Conservation (phyloP, 2,888 invertebrate species). For the Podotricha telesiphe region DNA sequence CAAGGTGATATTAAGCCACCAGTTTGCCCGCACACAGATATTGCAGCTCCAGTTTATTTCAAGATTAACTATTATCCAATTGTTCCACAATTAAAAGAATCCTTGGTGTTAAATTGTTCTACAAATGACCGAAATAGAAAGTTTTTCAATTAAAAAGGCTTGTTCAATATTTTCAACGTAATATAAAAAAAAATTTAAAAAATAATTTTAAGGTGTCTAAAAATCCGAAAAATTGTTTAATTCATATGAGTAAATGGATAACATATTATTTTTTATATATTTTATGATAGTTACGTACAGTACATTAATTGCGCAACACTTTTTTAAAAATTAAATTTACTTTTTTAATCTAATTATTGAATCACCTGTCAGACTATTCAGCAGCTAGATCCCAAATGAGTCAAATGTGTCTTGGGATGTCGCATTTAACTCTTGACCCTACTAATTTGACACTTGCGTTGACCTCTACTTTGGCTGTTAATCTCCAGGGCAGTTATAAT, state of each 20-base stretch:
- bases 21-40: slow-evolving; percentile 58
- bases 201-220: no score
- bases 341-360: not conserved
- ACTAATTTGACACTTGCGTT: slow-evolving; percentile 67
- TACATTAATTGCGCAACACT: not conserved
- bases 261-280: not conserved
- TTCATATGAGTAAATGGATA: no score
- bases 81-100: slow-evolving; percentile 38
- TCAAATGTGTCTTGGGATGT: slow-evolving; percentile 50
- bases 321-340: not conserved
- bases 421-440: slow-evolving; percentile 64
- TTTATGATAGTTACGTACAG: not conserved
- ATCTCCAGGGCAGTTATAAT: not conserved
- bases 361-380: slow-evolving; percentile 32
- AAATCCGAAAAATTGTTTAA: not conserved
- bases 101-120: slow-evolving; percentile 38
- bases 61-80: slow-evolving; percentile 44
- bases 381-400: slow-evolving; percentile 49
- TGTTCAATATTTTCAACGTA: not conserved
- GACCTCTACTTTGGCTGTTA: slow-evolving; percentile 58
- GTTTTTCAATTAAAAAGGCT: slow-evolving; percentile 29
- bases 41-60: slow-evolving; percentile 62
- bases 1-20: slow-evolving; percentile 58
- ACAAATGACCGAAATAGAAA: slow-evolving; percentile 33
- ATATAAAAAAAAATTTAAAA: no score